Evolutionary conservation across 2,888 invertebrate species (phyloP), one percentile per base, ranked within the genome.

Genomic region (Marronus borbonicus): DNA sequence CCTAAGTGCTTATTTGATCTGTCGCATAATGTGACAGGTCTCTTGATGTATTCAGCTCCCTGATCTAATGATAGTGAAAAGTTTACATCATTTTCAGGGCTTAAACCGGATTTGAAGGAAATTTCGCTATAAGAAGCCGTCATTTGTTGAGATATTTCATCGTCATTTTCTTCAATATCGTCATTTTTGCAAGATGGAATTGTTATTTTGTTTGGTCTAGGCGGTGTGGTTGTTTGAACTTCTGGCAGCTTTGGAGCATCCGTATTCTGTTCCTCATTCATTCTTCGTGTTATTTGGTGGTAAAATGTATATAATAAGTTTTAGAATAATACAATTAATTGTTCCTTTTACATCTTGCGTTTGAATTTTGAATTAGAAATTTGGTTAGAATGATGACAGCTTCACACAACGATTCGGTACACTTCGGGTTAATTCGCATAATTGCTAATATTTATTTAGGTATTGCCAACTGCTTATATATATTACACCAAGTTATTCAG

Each of bases 91-190:
- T 88, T 85, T 76, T 88, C 88, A 8, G 90, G 90, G 69, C 90
- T 91, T 5, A 89, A 87, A 80, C 92, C 93, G 0, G 94, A 93
- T 86, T 93, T 93, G 83, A 94, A 93, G 1, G 94, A 94, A 87
- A 94, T 95, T 88, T 94, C 94, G 80, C 94, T 94, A 85, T 95
- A 94, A 0, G 94, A 94, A 14, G 94, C 94, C 20, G 94, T 94
- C 94, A 94, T 94, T 85, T 93, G 91, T 76, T 91, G 90, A 24
- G 92, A 90, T 82, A 91, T 90, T 83, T 92, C 92, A 80, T 92
- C 92, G 28, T 89, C 92, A 20, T 79, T 79, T 39, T 82, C 79
- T 49, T 77, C 77, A 36, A 55, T 36, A 36, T 79, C 79, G 8
- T 77, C 75, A 12, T 28, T 39, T 31, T 75, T 72, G 12, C 31